phyloP scores from a whole-genome alignment of 2,888 invertebrate genomes.

The Luperina nickerlii region DNA sequence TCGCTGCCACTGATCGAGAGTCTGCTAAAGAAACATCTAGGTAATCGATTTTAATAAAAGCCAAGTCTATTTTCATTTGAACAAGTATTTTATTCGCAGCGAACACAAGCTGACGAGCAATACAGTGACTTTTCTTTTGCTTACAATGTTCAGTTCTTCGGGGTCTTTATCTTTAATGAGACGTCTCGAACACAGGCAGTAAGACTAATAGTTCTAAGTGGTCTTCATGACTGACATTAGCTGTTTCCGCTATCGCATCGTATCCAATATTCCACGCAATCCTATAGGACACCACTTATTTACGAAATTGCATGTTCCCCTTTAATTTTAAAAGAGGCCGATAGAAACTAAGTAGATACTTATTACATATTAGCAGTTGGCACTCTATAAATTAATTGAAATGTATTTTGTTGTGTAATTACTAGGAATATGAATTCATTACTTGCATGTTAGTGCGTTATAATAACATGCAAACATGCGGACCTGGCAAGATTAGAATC shows the following conservation, averaged over 20 bases:
- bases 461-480: slow-evolving; percentile 8
- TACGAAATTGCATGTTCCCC: background rate
- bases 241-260: slow-evolving; percentile 20
- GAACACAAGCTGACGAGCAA: background rate
- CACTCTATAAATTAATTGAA: slow-evolving; percentile 26
- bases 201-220: slow-evolving; percentile 1
- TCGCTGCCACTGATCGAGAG: background rate
- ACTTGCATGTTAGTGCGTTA: slow-evolving; percentile 8
- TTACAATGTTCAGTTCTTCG: slow-evolving; percentile 3
- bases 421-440: slow-evolving; percentile 16
- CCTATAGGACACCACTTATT: slow-evolving; percentile 30
- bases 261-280: slow-evolving; percentile 12
- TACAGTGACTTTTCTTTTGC: background rate
- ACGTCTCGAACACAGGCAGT: background rate
- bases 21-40: slow-evolving; percentile 2
- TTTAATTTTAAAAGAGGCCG: background rate
- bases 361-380: slow-evolving; percentile 7
- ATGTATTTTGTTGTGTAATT: slow-evolving; percentile 27
- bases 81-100: background rate
- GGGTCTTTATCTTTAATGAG: slow-evolving; percentile 5
- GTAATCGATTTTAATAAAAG: slow-evolving; percentile 22
- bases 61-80: background rate
- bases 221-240: slow-evolving; percentile 14
- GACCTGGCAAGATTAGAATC: background rate
- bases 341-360: background rate